phyloP scores from a whole-genome alignment of 2,888 invertebrate genomes.

The Octonoba sinensis region DNA sequence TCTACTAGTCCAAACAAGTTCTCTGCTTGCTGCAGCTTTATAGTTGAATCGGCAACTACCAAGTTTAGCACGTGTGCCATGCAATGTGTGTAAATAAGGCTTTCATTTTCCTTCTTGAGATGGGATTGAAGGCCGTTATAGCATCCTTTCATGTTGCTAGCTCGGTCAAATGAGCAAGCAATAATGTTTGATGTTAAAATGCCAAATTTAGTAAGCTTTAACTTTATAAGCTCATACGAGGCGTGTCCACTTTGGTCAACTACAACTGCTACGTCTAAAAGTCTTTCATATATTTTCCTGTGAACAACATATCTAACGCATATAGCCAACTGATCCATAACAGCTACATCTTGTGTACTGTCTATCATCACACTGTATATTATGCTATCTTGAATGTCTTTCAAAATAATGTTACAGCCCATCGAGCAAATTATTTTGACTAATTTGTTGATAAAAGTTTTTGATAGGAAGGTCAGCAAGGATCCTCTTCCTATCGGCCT shows the following conservation, averaged over 20 bases:
- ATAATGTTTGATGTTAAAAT: background rate
- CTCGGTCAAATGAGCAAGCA: slow-evolving; percentile 12
- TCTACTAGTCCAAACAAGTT: slow-evolving; percentile 9
- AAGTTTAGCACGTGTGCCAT: background rate
- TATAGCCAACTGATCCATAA: slow-evolving; percentile 3
- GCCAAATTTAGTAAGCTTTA: background rate
- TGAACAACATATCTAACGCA: background rate
- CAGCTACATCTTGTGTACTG: slow-evolving; percentile 14
- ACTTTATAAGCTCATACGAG: slow-evolving; percentile 4
- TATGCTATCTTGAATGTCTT: background rate
- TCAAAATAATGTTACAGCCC: background rate
- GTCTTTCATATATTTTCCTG: background rate
- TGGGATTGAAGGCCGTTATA: slow-evolving; percentile 3
- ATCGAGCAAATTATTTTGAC: background rate
- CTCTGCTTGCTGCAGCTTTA: slow-evolving; percentile 1
- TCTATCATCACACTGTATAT: background rate
- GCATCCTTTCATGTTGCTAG: slow-evolving; percentile 1
- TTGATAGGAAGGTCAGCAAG: slow-evolving; percentile 4
- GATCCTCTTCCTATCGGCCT: background rate
- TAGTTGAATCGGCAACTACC: background rate
- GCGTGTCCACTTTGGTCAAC: background rate
- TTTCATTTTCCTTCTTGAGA: background rate
- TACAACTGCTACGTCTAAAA: background rate
- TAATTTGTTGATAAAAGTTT: slow-evolving; percentile 5
- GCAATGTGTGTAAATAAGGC: background rate